Conservation (phyloP, 1,140 invertebrate genomes). For the Drosophila nannoptera region DNA sequence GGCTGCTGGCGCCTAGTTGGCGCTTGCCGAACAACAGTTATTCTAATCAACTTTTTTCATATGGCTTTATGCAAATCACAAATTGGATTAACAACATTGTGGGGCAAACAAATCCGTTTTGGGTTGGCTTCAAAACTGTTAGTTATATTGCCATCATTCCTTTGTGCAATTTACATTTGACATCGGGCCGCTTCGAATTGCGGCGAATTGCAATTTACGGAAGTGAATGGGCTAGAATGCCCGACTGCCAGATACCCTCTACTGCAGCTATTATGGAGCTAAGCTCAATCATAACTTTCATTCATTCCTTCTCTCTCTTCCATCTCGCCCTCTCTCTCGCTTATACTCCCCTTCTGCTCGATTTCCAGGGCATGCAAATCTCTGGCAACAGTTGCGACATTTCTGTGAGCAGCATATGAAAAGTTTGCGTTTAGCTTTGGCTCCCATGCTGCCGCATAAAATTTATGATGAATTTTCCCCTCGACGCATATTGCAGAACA, state of each 20-base stretch:
- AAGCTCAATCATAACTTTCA: background rate
- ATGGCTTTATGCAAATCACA: conserved; percentile 64
- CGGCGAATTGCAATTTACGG: conserved; percentile 17
- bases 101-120: conserved; percentile 5
- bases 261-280: too few relatives aligned
- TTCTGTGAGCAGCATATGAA: conserved; percentile 65
- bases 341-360: background rate
- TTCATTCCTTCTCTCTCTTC: background rate
- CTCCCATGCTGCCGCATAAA: conserved; percentile 69
- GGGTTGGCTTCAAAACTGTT: conserved; percentile 39
- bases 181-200: conserved; percentile 41
- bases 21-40: conserved; percentile 27
- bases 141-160: conserved; percentile 51
- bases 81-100: conserved; percentile 50
- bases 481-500: conserved; percentile 74
- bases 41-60: background rate
- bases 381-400: conserved; percentile 50
- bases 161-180: conserved; percentile 64
- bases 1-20: background rate
- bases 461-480: conserved; percentile 77
- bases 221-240: background rate
- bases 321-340: background rate
- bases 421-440: conserved; percentile 53
- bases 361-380: conserved; percentile 44
- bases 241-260: background rate